phyloP scores from a whole-genome alignment of 1,140 invertebrate species.

The Camponotus pennsylvanicus region DNA sequence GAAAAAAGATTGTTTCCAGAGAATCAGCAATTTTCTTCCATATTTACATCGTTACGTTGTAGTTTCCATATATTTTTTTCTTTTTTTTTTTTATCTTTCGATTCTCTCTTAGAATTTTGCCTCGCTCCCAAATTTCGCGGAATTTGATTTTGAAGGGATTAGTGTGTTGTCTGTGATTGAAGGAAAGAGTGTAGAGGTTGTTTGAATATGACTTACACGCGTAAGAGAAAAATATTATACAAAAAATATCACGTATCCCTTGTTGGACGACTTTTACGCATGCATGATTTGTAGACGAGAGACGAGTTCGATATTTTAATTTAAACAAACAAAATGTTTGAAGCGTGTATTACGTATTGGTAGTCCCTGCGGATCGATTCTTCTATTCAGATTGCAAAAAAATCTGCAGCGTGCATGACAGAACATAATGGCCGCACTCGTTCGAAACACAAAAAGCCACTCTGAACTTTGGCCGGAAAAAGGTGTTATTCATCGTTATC shows the following conservation, averaged over 20 bases:
- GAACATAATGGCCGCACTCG: constrained; percentile 50
- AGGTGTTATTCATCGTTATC: constrained; percentile 50
- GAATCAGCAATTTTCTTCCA: constrained; percentile 45
- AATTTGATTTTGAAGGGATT: constrained; percentile 51
- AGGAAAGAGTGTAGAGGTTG: neutral
- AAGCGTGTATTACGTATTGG: neutral
- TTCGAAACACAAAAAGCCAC: constrained; percentile 60
- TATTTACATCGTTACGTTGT: constrained; percentile 59
- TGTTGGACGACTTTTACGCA: neutral
- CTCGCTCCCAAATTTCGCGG: neutral
- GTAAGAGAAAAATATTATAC: neutral
- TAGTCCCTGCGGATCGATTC: neutral
- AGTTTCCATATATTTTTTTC: constrained; percentile 27
- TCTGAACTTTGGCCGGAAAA: constrained; percentile 30
- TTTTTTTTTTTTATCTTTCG: neutral
- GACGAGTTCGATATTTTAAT: neutral
- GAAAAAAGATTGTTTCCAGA: neutral
- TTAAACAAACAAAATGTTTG: constrained; percentile 9
- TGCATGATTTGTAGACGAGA: too few relatives aligned
- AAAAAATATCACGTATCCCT: neutral
- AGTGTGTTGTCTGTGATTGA: neutral
- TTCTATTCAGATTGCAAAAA: constrained; percentile 27
- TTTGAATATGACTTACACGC: constrained; percentile 16
- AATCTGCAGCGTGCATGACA: constrained; percentile 25
- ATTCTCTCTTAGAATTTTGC: neutral